phyloP scores from a whole-genome alignment of 2,113 vertebrate species.

The Leiothrix lutea region DNA sequence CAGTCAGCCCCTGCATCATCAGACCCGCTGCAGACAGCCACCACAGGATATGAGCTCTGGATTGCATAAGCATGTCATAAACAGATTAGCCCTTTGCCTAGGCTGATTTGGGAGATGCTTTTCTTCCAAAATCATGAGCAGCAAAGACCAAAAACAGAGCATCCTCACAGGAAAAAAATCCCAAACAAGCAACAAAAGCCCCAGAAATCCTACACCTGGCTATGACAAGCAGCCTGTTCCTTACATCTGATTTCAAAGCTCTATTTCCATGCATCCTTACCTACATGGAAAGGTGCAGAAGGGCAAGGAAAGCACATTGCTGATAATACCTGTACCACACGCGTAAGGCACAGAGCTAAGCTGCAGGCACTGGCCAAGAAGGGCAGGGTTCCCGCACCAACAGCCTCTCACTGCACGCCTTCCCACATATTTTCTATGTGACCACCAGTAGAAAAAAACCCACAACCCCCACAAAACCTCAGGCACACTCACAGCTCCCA shows the following conservation, averaged over 20 bases:
- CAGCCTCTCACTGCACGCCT: neutral
- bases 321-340: rapidly evolving
- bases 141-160: neutral
- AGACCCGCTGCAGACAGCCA: neutral
- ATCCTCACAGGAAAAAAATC: neutral
- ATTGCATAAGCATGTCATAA: neutral
- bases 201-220: neutral
- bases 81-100: neutral
- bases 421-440: neutral
- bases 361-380: neutral
- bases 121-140: neutral
- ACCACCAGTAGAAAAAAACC: neutral
- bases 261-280: neutral
- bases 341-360: neutral
- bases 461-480: neutral
- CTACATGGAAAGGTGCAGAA: neutral
- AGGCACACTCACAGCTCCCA: rapidly evolving
- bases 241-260: neutral
- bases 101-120: neutral
- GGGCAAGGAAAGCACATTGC: neutral
- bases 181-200: neutral
- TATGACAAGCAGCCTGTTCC: neutral
- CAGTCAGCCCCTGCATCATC: neutral
- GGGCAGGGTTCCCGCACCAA: neutral
- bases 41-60: neutral